Evolutionary conservation across 2,797 vertebrate species (phyloP).

Genomic region (Parambassis ranga): DNA sequence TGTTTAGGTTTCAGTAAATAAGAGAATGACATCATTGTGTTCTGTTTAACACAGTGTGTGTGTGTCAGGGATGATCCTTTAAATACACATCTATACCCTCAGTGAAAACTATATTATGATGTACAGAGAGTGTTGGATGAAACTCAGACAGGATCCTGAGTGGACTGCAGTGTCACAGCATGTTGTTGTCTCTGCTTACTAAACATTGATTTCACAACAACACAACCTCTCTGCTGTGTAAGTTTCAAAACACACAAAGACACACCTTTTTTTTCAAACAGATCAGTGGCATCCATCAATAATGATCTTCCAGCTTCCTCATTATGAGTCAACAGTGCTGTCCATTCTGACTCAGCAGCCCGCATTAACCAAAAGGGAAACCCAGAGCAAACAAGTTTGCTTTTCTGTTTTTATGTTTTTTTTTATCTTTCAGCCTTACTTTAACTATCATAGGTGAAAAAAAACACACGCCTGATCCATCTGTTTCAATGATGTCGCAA

Average conservation of each 20-base stretch:
- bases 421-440: not conserved
- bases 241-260: slow-evolving; percentile 32
- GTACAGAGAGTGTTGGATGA: not conserved
- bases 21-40: slow-evolving; percentile 58
- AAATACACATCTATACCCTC: too few species aligned
- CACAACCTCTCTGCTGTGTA: slow-evolving; percentile 16
- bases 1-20: slow-evolving; percentile 49
- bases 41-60: too few species aligned
- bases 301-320: slow-evolving; percentile 26
- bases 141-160: not conserved
- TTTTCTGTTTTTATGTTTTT: not conserved
- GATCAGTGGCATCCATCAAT: slow-evolving; percentile 18
- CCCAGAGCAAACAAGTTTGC: slow-evolving; percentile 28
- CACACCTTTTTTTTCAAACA: slow-evolving; percentile 28
- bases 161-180: not conserved
- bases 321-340: slow-evolving; percentile 27
- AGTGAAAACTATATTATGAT: not conserved
- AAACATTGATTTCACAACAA: slow-evolving; percentile 55
- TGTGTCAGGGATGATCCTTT: too few species aligned
- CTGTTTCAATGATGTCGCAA: slow-evolving; percentile 12
- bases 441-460: not conserved
- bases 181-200: slow-evolving; percentile 4
- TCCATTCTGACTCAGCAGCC: slow-evolving; percentile 61
- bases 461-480: not conserved
- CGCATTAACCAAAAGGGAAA: slow-evolving; percentile 52